Evolutionary conservation across 2,888 invertebrate genomes (phyloP).

Genomic region (Heliconius ismenius): DNA sequence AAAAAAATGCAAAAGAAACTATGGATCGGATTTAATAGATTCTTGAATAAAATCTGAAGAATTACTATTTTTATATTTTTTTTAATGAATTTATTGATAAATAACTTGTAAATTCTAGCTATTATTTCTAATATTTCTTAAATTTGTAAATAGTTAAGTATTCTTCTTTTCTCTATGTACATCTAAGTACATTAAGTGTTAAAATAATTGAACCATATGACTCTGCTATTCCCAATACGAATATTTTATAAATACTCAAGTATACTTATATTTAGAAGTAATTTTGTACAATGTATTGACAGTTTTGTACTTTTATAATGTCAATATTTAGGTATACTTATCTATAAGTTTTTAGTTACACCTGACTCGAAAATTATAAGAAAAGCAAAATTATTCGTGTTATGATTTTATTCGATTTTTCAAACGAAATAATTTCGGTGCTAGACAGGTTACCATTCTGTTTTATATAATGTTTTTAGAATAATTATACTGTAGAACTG

Average conservation of each 20-base stretch:
- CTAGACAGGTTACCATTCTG: slow-evolving; percentile 72
- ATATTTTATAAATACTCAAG: slow-evolving; percentile 50
- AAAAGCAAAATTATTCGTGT: slow-evolving; percentile 37
- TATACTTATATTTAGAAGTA: slow-evolving; percentile 43
- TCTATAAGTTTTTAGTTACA: slow-evolving; percentile 36
- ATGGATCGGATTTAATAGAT: slow-evolving; percentile 20
- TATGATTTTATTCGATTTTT: slow-evolving; percentile 45
- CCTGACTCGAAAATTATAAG: slow-evolving; percentile 15
- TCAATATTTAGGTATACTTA: slow-evolving; percentile 33
- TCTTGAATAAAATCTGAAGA: not conserved
- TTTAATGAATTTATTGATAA: slow-evolving; percentile 19
- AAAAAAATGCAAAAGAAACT: slow-evolving; percentile 14
- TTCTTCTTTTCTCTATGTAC: slow-evolving; percentile 11
- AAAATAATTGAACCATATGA: slow-evolving; percentile 37
- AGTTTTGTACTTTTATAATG: slow-evolving; percentile 51
- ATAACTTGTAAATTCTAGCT: slow-evolving; percentile 18
- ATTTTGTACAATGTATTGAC: slow-evolving; percentile 45
- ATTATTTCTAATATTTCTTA: slow-evolving; percentile 22
- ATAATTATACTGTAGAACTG: slow-evolving; percentile 9
- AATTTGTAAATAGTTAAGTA: slow-evolving; percentile 34
- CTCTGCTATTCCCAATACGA: slow-evolving; percentile 38
- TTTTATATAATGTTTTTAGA: slow-evolving; percentile 29
- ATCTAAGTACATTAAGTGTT: slow-evolving; percentile 19
- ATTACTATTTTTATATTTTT: slow-evolving; percentile 4
- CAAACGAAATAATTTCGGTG: slow-evolving; percentile 60